Base-by-base conservation (phyloP, 2,888 invertebrate genomes). In the Hyposoter dolosus region DNA sequence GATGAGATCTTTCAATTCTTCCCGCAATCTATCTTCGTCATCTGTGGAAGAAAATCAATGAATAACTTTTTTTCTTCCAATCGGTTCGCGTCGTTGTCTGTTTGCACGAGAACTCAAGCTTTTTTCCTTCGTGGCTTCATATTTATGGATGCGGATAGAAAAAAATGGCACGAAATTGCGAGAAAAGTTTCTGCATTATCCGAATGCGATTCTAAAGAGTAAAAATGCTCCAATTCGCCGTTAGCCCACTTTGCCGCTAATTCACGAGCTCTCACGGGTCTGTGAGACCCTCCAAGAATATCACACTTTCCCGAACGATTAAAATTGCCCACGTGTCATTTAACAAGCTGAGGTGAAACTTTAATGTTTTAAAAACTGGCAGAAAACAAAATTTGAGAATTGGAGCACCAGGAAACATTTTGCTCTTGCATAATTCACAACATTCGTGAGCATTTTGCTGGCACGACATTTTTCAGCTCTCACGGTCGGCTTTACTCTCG, bases 1-100 rank as follows among this genome's bases (percentile, higher is more conserved):
- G 91, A 98, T 98, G 88, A 99, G 96, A 94, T 98, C 99, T 93
- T 98, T 98, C 87, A 99, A 95, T 94, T 99, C 99, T 93, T 98
- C 98, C 3, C 97, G 95, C 28, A 98, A 94, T 60, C 96, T 95
- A 86, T 98, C 98, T 85, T 98, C 98, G 94, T 98, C 98, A 95
- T 98, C 98, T 98, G 91, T 9, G 4, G 23, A 9, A 32, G 7
- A 32, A 23, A 19, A 28, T 5, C 1, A 60, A 60, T 19, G 10
- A 60, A 23, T 28, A 60, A 15, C 5, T 15, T 5, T 28, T 23
- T 60, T 28, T 7, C 40, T 56, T 56, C 0, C 56, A 3, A 9
- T 56, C 23, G 23, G 9, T 60, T 60, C 15, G 15, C 15, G 2
- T 15, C 12, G 28, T 1, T 15, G 28, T 28, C 28, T 5, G n/a